These are phyloP conservation scores for Thereva nobilitata DNA, from an alignment of 2,888 invertebrate genomes.

Conservation along the genomic window DNA sequence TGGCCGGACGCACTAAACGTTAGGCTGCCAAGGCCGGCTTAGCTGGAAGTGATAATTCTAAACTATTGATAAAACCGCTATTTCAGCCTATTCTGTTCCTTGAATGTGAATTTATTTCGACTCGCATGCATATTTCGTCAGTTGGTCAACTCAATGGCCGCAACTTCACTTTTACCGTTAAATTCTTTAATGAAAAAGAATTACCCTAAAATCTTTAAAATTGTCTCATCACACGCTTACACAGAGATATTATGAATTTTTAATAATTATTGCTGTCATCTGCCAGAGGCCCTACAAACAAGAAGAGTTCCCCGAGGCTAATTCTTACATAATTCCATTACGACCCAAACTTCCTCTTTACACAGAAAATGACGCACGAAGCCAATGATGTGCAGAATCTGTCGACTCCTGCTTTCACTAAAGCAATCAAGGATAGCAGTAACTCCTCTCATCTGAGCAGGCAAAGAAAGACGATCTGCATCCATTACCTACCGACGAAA, in stretches of 20 bases:
- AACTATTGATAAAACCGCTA: too few relatives aligned
- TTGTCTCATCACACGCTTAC: too few relatives aligned
- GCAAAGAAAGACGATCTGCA: neutral
- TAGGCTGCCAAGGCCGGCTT: too few relatives aligned
- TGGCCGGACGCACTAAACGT: too few relatives aligned
- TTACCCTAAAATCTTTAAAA: neutral
- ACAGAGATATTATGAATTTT: neutral
- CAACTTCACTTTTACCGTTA: neutral
- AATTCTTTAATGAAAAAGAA: constrained; percentile 4
- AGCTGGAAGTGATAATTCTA: too few relatives aligned
- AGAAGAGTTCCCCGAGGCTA: neutral
- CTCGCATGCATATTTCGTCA: too few relatives aligned
- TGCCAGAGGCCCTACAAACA: constrained; percentile 6
- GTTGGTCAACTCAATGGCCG: constrained; percentile 1
- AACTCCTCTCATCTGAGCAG: neutral
- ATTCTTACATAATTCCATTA: neutral
- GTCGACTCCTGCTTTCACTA: neutral
- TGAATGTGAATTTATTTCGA: too few relatives aligned
- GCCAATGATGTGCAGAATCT: too few relatives aligned
- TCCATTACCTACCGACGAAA: neutral
- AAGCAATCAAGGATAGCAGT: neutral
- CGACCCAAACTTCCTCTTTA: too few relatives aligned
- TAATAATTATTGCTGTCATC: constrained; percentile 8
- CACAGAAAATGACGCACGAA: too few relatives aligned
- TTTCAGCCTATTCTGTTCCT: too few relatives aligned